Conservation (phyloP, 2,113 vertebrate genomes). For the Uria lomvia region DNA sequence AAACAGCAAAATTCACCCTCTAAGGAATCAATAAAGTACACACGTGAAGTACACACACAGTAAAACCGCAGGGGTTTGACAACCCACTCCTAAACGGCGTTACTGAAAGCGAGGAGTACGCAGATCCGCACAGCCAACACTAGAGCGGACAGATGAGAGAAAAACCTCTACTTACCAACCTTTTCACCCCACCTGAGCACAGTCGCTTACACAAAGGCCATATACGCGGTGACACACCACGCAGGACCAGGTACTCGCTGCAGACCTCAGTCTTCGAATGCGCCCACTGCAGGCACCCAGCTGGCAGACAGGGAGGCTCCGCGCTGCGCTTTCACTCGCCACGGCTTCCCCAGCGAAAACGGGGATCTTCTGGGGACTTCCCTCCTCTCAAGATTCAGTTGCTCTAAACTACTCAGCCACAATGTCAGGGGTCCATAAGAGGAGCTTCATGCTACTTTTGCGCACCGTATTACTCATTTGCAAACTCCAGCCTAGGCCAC, state of each 20-base stretch:
- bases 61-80: neutral
- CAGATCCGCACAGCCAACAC: neutral
- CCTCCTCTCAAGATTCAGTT: neutral
- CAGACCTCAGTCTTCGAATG: neutral
- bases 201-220: neutral
- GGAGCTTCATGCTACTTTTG: neutral
- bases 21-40: neutral
- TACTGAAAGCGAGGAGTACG: accelerated
- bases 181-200: neutral
- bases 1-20: neutral
- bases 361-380: constrained; percentile 38
- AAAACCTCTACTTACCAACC: neutral
- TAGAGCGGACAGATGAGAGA: accelerated
- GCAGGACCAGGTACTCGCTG: neutral
- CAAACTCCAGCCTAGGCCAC: neutral
- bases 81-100: neutral
- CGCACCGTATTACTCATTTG: neutral
- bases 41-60: neutral
- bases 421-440: neutral
- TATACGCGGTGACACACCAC: neutral
- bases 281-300: neutral
- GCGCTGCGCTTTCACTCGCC: neutral
- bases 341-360: neutral
- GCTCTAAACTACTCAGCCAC: neutral
- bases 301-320: neutral